Base-by-base conservation (phyloP, 2,113 vertebrate genomes). In the Mus spicilegus region DNA sequence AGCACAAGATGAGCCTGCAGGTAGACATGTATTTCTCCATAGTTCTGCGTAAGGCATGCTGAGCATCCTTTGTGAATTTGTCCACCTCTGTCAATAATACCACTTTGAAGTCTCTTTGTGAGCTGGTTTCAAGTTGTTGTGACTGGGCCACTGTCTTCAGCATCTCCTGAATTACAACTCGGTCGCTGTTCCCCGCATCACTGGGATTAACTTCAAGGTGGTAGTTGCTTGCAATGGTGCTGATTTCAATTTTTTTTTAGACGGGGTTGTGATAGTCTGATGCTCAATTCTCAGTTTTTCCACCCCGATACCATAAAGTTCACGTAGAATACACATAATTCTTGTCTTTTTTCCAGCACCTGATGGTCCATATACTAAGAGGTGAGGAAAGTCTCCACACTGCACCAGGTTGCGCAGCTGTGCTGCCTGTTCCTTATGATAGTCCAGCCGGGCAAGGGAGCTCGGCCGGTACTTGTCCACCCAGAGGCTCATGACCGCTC, bases 1-100 rank as follows among this genome's bases (percentile, higher is more conserved):
- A 99, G 98, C 99, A 99, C 87, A 99, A 98, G 97, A 99, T 99
- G 97, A 99, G 94, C 7, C 99, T 99, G 98, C 99, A 99, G 86
- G 99, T 99, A 1, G 98, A 96, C 99, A 99, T 99, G 93, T 99
- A 99, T 95, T 99, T 99, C 95, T 99, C 99, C 99, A 99, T 99
- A 0, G 99, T 99, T 85, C 99, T 99, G 63, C 99, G 99, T 98
- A 99, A 98, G 65, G 99, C 99, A 90, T 99, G 99, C 96, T 99
- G 99, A 76, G 99, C 99, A 0, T 99, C 99, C 97, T 99, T 99
- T 5, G 99, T 99, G 89, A 99, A 99, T 97, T 99, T 99, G 98
- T 99, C 99, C 26, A 99, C 99, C 97, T 99, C 99, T 0, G 99
- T 99, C 96, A 99, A 97, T 96, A 99, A 95, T 33, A 99, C 99